Percentiles rank a stretch among this genome's conserved stretches.
Conservation (phyloP, 2,888 invertebrate genomes). For the Lochmaea crataegi region DNA sequence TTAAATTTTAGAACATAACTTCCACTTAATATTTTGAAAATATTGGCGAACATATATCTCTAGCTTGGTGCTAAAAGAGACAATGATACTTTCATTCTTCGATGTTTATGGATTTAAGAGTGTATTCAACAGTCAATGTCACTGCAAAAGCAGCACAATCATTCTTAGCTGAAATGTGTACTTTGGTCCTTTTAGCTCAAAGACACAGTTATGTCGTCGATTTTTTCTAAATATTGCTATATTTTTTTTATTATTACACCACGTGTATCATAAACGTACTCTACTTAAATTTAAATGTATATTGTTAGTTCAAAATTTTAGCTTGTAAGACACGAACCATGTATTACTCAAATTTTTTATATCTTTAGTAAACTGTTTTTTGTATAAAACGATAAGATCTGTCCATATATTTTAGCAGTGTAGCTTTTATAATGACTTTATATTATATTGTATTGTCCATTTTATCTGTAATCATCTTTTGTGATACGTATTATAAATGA, state of each 20-base stretch:
- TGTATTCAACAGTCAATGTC: no score
- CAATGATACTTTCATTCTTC: no score
- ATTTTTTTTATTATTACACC: background rate
- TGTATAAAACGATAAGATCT: slow-evolving; percentile 55
- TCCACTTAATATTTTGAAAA: no score
- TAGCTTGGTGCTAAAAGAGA: no score
- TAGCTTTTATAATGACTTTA: slow-evolving; percentile 65
- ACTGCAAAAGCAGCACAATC: background rate
- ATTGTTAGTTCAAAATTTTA: slow-evolving; percentile 23
- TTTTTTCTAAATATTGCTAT: background rate
- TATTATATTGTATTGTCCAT: slow-evolving; percentile 59
- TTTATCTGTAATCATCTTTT: slow-evolving; percentile 63
- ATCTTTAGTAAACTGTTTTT: slow-evolving; percentile 42
- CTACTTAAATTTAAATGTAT: slow-evolving; percentile 16
- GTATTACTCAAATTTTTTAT: slow-evolving; percentile 44
- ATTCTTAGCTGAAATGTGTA: background rate
- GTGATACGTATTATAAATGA: slow-evolving; percentile 64
- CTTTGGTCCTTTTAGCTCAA: background rate
- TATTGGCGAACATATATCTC: no score
- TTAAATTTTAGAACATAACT: no score
- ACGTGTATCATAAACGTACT: slow-evolving; percentile 21
- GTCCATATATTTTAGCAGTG: slow-evolving; percentile 59
- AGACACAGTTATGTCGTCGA: background rate
- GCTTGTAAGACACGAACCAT: slow-evolving; percentile 20
- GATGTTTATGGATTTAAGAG: no score